Conservation (phyloP, 2,888 invertebrate genomes). For the Eumerus sabulonum region DNA sequence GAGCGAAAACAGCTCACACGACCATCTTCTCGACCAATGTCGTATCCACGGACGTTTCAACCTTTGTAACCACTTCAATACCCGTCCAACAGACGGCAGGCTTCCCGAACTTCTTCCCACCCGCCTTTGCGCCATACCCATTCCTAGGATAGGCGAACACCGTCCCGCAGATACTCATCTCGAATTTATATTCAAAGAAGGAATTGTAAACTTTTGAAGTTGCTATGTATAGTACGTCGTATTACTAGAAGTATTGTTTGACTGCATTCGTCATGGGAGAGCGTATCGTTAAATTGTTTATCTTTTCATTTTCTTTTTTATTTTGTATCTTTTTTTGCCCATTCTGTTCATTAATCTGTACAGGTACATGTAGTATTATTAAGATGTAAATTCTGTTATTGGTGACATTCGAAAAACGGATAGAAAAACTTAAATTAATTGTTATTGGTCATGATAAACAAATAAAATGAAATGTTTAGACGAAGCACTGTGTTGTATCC, state of each 20-base stretch:
- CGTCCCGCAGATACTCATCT: background rate
- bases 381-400: slow-evolving; percentile 56
- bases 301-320: background rate
- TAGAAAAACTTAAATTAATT: slow-evolving; percentile 18
- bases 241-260: slow-evolving; percentile 43
- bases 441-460: slow-evolving; percentile 9
- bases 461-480: no score
- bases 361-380: slow-evolving; percentile 45
- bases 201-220: background rate
- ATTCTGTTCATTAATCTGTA: background rate
- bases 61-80: slow-evolving; percentile 89
- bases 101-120: slow-evolving; percentile 88
- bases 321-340: slow-evolving; percentile 5
- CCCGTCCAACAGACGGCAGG: slow-evolving; percentile 85
- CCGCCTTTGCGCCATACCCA: slow-evolving; percentile 87
- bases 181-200: background rate
- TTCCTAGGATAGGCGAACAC: slow-evolving; percentile 82
- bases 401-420: slow-evolving; percentile 24
- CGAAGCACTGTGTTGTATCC: no score
- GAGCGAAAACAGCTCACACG: slow-evolving; percentile 93
- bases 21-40: slow-evolving; percentile 91
- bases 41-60: slow-evolving; percentile 90
- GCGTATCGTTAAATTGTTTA: slow-evolving; percentile 22
- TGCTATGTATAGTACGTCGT: slow-evolving; percentile 33
- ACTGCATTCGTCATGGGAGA: slow-evolving; percentile 49